A percentile compares a stretch with the other conserved stretches of the same genome.
phyloP scores from a whole-genome alignment of 2,797 vertebrate genomes.

The Xenops minutus region DNA sequence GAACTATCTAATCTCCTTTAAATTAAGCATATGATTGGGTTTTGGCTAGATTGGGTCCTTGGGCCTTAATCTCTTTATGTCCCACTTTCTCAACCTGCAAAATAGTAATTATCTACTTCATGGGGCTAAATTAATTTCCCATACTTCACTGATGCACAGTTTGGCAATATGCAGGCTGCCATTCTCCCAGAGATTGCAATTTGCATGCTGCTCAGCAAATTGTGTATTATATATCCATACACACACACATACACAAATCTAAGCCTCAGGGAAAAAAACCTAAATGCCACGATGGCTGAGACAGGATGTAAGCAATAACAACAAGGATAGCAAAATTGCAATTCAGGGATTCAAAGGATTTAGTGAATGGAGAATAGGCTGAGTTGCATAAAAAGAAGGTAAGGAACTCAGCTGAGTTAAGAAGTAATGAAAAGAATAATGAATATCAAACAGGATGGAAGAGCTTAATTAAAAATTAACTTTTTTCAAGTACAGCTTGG shows the following conservation, averaged over 20 bases:
- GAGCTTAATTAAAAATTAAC: constrained; percentile 9
- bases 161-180: neutral
- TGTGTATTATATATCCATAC: neutral
- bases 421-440: constrained; percentile 12
- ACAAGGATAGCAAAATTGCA: constrained; percentile 25
- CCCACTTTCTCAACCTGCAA: constrained; percentile 55
- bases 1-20: constrained; percentile 46
- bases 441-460: neutral
- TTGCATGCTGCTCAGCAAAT: constrained; percentile 5
- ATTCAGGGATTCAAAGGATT: neutral
- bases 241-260: neutral
- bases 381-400: neutral
- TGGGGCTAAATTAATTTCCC: constrained; percentile 43
- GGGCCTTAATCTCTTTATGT: constrained; percentile 54
- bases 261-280: neutral
- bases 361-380: neutral
- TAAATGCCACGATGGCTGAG: neutral
- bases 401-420: neutral
- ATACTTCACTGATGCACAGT: neutral
- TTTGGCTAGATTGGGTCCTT: constrained; percentile 37
- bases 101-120: constrained; percentile 56
- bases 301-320: constrained; percentile 3
- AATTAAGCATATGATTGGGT: constrained; percentile 63
- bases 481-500: neutral
- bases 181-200: neutral